These are phyloP conservation scores for Drosophila meridionalis DNA, from an alignment of 2,888 invertebrate genomes.

Conservation along the genomic window DNA sequence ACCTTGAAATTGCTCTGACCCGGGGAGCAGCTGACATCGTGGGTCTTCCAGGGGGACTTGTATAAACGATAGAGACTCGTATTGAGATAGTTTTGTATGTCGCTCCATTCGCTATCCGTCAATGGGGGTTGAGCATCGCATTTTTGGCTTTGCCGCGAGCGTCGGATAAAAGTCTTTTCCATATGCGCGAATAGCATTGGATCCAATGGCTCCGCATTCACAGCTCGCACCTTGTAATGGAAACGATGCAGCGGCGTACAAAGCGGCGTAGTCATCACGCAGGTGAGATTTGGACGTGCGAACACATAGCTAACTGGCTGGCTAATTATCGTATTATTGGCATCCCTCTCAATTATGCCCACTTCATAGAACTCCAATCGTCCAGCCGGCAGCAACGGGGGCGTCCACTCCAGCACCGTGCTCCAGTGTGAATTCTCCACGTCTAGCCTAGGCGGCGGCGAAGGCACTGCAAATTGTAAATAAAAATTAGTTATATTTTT, in stretches of 20 bases:
- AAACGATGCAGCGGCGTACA: slow-evolving; percentile 54
- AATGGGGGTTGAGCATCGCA: slow-evolving; percentile 35
- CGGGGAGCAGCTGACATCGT: slow-evolving; percentile 52
- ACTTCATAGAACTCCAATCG: slow-evolving; percentile 87
- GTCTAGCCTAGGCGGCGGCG: slow-evolving; percentile 53
- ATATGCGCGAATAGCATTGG: neutral
- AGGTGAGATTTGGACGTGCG: slow-evolving; percentile 46
- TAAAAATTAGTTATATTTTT: neutral
- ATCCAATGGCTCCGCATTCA: slow-evolving; percentile 70
- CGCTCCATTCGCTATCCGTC: slow-evolving; percentile 7
- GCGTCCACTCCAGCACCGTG: slow-evolving; percentile 85
- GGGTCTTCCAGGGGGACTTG: slow-evolving; percentile 68
- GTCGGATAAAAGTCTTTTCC: neutral
- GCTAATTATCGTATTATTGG: slow-evolving; percentile 60
- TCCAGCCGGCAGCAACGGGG: slow-evolving; percentile 86
- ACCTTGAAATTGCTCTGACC: slow-evolving; percentile 31
- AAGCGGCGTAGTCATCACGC: slow-evolving; percentile 50
- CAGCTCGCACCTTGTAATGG: slow-evolving; percentile 78
- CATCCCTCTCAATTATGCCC: slow-evolving; percentile 55
- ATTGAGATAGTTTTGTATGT: slow-evolving; percentile 52
- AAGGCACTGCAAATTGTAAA: slow-evolving; percentile 70
- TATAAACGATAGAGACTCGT: slow-evolving; percentile 55
- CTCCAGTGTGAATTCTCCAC: slow-evolving; percentile 49
- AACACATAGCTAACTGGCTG: slow-evolving; percentile 60
- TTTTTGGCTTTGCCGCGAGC: neutral